Evolutionary conservation across 2,888 invertebrate species (phyloP).

Genomic region (Lymantria monacha): DNA sequence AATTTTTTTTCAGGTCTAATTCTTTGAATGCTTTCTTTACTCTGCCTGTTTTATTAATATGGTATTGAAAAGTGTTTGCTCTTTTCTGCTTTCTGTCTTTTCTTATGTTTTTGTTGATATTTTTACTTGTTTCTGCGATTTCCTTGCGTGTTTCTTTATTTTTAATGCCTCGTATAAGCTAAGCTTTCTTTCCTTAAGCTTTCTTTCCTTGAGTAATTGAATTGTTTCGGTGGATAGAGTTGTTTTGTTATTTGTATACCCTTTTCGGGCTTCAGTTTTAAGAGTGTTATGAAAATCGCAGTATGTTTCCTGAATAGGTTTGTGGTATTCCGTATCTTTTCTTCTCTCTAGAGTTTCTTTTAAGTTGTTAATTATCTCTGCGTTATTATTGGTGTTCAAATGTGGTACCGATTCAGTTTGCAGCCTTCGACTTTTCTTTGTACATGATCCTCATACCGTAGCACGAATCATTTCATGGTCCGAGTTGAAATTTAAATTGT

Average conservation of each 20-base stretch:
- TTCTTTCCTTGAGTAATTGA: neutral
- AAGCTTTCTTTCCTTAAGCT: too few species aligned
- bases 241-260: neutral
- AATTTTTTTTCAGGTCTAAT: too few species aligned
- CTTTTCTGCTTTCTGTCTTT: neutral
- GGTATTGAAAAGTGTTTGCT: neutral
- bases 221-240: neutral
- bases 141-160: neutral
- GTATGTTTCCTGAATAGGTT: neutral
- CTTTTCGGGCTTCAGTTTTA: neutral
- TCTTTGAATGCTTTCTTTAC: too few species aligned
- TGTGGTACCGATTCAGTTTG: too few species aligned
- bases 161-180: neutral
- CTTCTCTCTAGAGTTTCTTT: too few species aligned
- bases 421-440: too few species aligned
- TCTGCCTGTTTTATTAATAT: neutral
- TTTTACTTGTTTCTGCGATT: neutral
- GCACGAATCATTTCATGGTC: too few species aligned
- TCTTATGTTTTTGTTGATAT: neutral
- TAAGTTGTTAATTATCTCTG: too few species aligned
- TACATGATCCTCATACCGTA: too few species aligned
- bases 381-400: too few species aligned
- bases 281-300: neutral
- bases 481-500: too few species aligned
- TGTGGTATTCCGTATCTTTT: too few species aligned